Percentiles rank a stretch among this genome's conserved stretches.
Conservation (phyloP, 2,888 invertebrate genomes). For the Oscheius sp. region DNA sequence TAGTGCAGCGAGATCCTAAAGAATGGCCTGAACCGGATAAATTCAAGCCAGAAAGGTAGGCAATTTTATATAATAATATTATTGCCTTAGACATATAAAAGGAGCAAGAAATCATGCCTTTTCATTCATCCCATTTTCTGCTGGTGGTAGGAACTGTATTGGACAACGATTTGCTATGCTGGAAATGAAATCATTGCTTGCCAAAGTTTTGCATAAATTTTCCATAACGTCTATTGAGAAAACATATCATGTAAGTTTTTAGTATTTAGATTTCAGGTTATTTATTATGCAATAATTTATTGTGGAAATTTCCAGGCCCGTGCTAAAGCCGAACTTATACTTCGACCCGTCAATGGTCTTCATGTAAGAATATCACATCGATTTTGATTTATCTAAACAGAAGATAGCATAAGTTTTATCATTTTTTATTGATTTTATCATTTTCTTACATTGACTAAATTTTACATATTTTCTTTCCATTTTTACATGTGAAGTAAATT, state of each 20-base stretch:
- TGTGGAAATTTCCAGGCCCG: constrained; percentile 61
- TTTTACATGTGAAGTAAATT: too few species aligned
- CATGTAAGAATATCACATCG: constrained; percentile 59
- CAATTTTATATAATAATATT: not conserved
- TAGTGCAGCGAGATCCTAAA: constrained; percentile 74
- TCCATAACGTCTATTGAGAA: constrained; percentile 60
- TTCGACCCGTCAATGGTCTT: constrained; percentile 74
- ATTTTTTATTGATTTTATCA: too few species aligned
- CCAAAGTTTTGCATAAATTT: constrained; percentile 74
- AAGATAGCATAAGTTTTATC: too few species aligned
- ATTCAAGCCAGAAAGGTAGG: constrained; percentile 75
- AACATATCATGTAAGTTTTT: constrained; percentile 45
- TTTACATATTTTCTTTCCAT: too few species aligned
- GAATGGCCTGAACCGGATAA: constrained; percentile 75
- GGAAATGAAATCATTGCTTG: constrained; percentile 75
- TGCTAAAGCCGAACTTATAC: constrained; percentile 74
- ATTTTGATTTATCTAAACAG: not conserved
- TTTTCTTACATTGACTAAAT: too few species aligned
- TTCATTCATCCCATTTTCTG: constrained; percentile 76
- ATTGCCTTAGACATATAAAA: constrained; percentile 73
- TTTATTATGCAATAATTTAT: not conserved
- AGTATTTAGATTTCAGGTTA: not conserved
- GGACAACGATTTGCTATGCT: constrained; percentile 74
- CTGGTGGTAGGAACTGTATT: constrained; percentile 76
- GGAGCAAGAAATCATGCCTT: constrained; percentile 73